Evolutionary conservation across 2,113 vertebrate species (phyloP), one percentile per base, ranked within the genome.

Genomic region (Pangasianodon gigas): DNA sequence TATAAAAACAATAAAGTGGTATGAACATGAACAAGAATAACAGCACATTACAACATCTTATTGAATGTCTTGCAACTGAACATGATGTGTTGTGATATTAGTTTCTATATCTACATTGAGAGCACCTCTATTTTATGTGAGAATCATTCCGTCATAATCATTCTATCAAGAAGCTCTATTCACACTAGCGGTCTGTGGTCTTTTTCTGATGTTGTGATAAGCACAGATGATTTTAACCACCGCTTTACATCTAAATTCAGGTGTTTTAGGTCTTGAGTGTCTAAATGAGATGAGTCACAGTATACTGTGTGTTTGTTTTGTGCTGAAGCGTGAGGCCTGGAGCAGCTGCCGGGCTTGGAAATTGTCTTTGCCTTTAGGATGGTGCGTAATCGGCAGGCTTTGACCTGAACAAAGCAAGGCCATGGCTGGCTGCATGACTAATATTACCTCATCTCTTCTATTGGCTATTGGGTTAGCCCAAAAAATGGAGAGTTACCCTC

Each of bases 361-460:
- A 71, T 92, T 92, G 91, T 52, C 75, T 89, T 87, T 91, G 88
- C 91, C 87, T 93, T 92, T 91, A 93, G 92, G 92, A 65, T 92
- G 90, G 93, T 91, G 91, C 85, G 92, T 94, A 94, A 95, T 96
- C 93, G 94, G 87, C 86, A 85, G 91, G 91, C 92, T 93, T 94
- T 96, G 95, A 95, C 93, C 95, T 60, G 58, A 92, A 91, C 86
- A 91, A 92, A 93, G 92, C 87, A 56, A 89, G 93, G 94, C 51
- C 94, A 94, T 51, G 92, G 93, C 91, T 96, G 94, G 92, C 91
- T 95, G 94, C 83, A 16, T 44, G 88, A 91, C 89, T 58, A 91
- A 95, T 95, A 96, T 96, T 94, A 0, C 21, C 79, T 60, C 81
- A 94, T 95, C 93, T 93, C 41, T 60, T 83, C 46, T 84, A 71